Base-by-base conservation (phyloP, 2,113 vertebrate species). In the Alethe castanea region DNA sequence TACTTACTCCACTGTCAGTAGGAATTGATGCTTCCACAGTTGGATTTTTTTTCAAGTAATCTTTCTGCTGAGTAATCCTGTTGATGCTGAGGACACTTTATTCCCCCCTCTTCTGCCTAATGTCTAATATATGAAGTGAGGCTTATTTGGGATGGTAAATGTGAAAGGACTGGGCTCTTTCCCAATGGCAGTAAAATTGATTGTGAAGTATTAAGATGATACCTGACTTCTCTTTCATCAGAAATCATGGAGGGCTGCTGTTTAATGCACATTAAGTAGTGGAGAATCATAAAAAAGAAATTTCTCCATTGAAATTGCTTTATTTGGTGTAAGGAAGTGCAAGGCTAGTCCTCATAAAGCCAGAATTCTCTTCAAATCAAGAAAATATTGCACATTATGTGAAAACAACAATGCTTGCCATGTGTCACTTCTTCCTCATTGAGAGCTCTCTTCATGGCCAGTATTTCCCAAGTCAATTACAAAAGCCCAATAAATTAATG, bases 401-500 rank as follows among this genome's bases (percentile, higher is more conserved):
- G 83, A 66, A 89, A 96, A 59, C 28, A 45, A 53, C 72, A 31
- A 1, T 57, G 28, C 61, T 89, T 86, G 56, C 47, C 3, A 2
- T 45, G 40, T 72, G 77, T 40, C n/a, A 59, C 86, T 92, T 87
- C 67, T 79, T 22, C 73, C 64, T 90, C 0, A 0, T 14, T 87
- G 95, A 78, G 57, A 62, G 42, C 78, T 78, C 83, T 81, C 79
- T 78, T 36, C 65, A 85, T 80, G 82, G 69, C 24, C 17, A 62
- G 33, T 65, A 31, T 94, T 57, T 62, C 77, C 65, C 53, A 59
- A 81, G 82, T 72, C 33, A 50, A 26, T 88, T 82, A 54, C 24
- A 85, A 56, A 62, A 77, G 28, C 50, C 61, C 48, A 65, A 48
- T 74, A 94, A 92, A 96, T 93, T 92, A 95, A 92, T 67, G 52